phyloP scores from a whole-genome alignment of 2,113 vertebrate genomes.

The Thamnophis sirtalis region DNA sequence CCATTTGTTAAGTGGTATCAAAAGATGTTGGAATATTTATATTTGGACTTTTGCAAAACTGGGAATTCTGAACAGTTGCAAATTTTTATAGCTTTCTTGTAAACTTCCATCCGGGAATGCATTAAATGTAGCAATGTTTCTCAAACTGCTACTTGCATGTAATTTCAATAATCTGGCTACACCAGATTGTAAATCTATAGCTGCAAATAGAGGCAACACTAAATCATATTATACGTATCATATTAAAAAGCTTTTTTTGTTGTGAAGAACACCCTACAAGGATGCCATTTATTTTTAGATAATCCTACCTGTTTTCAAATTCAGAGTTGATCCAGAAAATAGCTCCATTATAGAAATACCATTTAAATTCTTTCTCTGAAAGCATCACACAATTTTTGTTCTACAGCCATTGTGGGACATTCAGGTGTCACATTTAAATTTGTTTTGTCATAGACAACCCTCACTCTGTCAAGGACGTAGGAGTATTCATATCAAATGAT shows the following conservation, averaged over 20 bases:
- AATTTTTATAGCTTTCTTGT: neutral
- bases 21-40: neutral
- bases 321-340: neutral
- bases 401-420: no score
- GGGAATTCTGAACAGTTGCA: fast-evolving
- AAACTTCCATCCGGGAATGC: neutral
- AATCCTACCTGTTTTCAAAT: neutral
- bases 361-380: neutral
- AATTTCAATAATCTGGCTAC: neutral
- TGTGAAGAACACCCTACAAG: neutral
- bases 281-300: neutral
- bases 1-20: neutral
- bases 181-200: neutral
- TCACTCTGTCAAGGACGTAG: no score
- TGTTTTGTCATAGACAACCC: no score
- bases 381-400: no score
- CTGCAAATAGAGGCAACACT: neutral
- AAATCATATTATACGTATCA: no score
- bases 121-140: neutral
- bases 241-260: neutral
- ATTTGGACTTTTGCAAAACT: neutral
- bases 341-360: neutral
- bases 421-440: no score
- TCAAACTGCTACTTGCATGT: neutral
- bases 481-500: no score